Percentiles rank a stretch among this genome's conserved stretches.
phyloP scores from a whole-genome alignment of 1,140 invertebrate species.

The Nebria ingens region DNA sequence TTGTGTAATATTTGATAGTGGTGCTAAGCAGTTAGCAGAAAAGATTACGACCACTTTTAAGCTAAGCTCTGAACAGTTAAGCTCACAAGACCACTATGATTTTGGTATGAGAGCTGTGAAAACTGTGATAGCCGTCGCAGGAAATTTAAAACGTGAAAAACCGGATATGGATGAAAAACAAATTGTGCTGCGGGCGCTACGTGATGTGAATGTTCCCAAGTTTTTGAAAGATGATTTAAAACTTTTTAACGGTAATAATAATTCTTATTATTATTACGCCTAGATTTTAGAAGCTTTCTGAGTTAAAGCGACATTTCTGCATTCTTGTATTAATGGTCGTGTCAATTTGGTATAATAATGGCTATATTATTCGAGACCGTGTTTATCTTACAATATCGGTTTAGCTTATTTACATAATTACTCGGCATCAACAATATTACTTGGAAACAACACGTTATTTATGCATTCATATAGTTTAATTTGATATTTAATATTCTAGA shows the following conservation, averaged over 20 bases:
- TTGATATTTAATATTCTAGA: no score
- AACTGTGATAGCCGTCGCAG: conserved; percentile 56
- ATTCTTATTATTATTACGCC: not conserved
- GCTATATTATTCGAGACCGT: no score
- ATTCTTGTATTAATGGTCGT: no score
- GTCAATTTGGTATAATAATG: no score
- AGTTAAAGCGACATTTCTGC: no score
- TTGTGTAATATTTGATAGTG: not conserved
- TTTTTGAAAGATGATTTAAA: conserved; percentile 59
- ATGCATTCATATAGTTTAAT: no score
- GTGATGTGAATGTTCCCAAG: conserved; percentile 65
- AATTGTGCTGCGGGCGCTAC: conserved; percentile 48
- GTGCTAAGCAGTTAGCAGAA: conserved; percentile 48
- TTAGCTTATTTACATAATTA: no score
- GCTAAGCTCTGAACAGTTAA: conserved; percentile 60
- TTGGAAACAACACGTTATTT: no score
- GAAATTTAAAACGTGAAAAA: conserved; percentile 54
- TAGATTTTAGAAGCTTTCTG: no score
- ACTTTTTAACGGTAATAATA: conserved; percentile 45
- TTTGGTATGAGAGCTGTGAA: conserved; percentile 50
- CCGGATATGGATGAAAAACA: conserved; percentile 48
- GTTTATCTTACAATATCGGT: no score
- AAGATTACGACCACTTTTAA: conserved; percentile 65
- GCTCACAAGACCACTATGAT: conserved; percentile 47
- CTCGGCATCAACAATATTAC: no score